A percentile compares a stretch with the other conserved stretches of the same genome.
Evolutionary conservation across 2,888 invertebrate genomes (phyloP).

Genomic region (Eulithis testata): DNA sequence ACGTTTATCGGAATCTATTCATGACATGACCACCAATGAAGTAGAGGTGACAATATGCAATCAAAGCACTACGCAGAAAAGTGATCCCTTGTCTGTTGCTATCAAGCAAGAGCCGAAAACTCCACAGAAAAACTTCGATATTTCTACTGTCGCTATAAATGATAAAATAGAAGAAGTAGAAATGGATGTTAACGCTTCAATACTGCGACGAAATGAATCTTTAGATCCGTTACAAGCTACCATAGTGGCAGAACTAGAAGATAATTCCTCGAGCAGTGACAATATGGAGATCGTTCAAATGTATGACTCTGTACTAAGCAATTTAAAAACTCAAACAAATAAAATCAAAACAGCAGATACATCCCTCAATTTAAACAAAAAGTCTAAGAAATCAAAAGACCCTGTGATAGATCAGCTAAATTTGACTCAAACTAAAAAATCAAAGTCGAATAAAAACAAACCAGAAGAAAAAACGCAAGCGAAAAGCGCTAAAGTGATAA

Average conservation of each 20-base stretch:
- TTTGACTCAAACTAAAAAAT: constrained; percentile 62
- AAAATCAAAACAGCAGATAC: constrained; percentile 55
- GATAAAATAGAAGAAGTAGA: constrained; percentile 60
- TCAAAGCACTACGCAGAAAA: constrained; percentile 47
- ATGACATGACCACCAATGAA: constrained; percentile 59
- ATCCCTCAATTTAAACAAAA: constrained; percentile 65
- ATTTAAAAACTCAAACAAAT: constrained; percentile 58
- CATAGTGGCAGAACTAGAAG: constrained; percentile 44
- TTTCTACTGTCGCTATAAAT: constrained; percentile 59
- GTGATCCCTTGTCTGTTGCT: constrained; percentile 61
- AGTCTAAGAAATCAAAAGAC: constrained; percentile 53
- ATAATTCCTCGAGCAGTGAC: constrained; percentile 61
- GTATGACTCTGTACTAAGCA: constrained; percentile 67
- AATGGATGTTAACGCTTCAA: constrained; percentile 56
- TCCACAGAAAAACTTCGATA: constrained; percentile 58
- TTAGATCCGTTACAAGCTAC: constrained; percentile 64
- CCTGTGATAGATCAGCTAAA: constrained; percentile 70
- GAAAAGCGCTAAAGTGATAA: constrained; percentile 23
- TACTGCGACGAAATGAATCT: constrained; percentile 55
- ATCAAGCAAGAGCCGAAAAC: constrained; percentile 70
- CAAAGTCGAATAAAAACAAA: constrained; percentile 46
- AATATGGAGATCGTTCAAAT: constrained; percentile 69
- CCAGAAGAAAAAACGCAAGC: constrained; percentile 31
- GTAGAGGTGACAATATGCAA: constrained; percentile 64
- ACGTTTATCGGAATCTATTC: constrained; percentile 54